A percentile compares a stretch with the other conserved stretches of the same genome.
These are phyloP conservation scores for Hydrolagus affinis DNA, from an alignment of 2,113 vertebrate genomes.

Conservation along the genomic window DNA sequence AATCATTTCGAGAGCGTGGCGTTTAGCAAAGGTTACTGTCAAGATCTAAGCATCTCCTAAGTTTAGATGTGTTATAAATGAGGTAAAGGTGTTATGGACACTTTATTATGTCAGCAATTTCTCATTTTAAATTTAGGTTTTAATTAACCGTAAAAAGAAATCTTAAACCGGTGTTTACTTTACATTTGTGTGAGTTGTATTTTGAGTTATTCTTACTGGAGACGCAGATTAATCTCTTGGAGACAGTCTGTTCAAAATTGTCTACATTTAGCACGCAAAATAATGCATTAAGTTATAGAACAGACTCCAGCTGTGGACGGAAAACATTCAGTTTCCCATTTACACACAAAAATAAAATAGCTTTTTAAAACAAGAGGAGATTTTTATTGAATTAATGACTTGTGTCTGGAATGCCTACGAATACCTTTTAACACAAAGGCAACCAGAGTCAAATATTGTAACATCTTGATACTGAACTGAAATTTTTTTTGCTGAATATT, in stretches of 20 bases:
- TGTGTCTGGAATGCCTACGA: neutral
- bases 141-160: neutral
- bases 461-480: neutral
- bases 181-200: neutral
- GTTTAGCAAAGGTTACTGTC: neutral
- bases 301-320: neutral
- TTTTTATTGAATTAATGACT: neutral
- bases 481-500: neutral
- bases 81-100: neutral
- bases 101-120: neutral
- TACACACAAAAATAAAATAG: neutral
- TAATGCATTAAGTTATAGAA: neutral
- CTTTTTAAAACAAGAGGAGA: neutral
- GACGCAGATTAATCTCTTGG: neutral
- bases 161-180: neutral
- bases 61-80: neutral
- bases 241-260: slow-evolving; percentile 5
- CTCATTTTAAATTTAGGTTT: neutral
- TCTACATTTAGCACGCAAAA: neutral
- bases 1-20: neutral
- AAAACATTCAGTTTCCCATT: neutral
- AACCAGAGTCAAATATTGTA: neutral
- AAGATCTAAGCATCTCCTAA: neutral
- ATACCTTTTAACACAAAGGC: no score
- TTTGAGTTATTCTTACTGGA: neutral